Evolutionary conservation across 2,797 vertebrate genomes (phyloP), one percentile per base, ranked within the genome.

Genomic region (Columba guinea): DNA sequence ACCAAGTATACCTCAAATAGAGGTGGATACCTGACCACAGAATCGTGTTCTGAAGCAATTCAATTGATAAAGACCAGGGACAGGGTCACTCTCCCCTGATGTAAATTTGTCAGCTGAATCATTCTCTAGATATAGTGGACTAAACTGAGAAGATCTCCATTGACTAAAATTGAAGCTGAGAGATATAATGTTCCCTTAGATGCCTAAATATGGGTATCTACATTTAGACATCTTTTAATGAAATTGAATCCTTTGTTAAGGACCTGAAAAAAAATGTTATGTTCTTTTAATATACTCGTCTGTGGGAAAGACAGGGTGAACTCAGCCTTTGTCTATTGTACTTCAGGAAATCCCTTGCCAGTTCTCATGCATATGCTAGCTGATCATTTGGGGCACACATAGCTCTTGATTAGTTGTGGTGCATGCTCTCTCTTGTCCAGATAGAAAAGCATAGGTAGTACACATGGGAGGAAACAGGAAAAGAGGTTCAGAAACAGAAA

Each of bases 181-280:
- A 69, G 32, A 18, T 60, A 37, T 6, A 27, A 30, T 56, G 27
- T 80, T 87, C 51, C 20, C 46, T 87, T 80, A 52, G 30, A 81
- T 44, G 65, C 19, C 19, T 79, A 63, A 78, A 92, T 39, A 24
- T 21, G 23, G 28, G 49, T 77, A 67, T 67, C 52, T 87, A 92
- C 79, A 70, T 89, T 70, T 69, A 75, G 35, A 59, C 44, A 16
- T 46, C 18, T 64, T 73, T 79, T 83, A 56, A 70, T 74, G 71
- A 89, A 74, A 60, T 11, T 24, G 16, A 80, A 89, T 74, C 20
- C 12, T 77, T 71, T 64, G 53, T 81, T 84, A 86, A 52, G 20
- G 49, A 51, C 8, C 14, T 75, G 73, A 87, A 90, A 91, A 90
- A 91, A 93, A 86, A 63, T 35, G 7, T 71, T 75, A 23, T 14